phyloP scores from a whole-genome alignment of 2,113 vertebrate genomes.

The Labrus mixtus region DNA sequence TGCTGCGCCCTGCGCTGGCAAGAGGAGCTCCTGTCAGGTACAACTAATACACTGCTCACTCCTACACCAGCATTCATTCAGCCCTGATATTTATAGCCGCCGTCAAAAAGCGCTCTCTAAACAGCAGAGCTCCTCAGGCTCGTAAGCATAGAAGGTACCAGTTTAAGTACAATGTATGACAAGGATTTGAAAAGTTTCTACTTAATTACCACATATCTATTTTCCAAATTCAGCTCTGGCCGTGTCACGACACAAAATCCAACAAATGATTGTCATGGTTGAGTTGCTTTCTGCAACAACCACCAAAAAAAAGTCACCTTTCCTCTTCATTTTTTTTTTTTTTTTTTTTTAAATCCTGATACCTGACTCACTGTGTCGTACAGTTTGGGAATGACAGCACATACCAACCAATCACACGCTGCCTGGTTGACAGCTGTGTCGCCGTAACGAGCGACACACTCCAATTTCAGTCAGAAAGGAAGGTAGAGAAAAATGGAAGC shows the following conservation, averaged over 20 bases:
- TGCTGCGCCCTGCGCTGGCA: conserved; percentile 92
- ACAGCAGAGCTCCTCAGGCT: conserved; percentile 8
- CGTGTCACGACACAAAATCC: background rate
- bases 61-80: conserved; percentile 37
- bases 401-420: conserved; percentile 12
- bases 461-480: conserved; percentile 15
- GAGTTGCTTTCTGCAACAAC: background rate
- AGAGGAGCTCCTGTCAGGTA: conserved; percentile 97
- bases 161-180: conserved; percentile 6
- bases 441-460: conserved; percentile 8
- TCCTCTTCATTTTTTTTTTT: too few relatives aligned
- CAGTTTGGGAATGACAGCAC: conserved; percentile 12
- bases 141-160: background rate
- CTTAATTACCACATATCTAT: background rate
- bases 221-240: background rate
- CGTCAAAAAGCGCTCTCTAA: conserved; percentile 9
- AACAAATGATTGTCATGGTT: background rate
- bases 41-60: conserved; percentile 20
- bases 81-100: conserved; percentile 52
- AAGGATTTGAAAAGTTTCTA: background rate
- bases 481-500: conserved; percentile 1
- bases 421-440: conserved; percentile 34
- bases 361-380: conserved; percentile 14
- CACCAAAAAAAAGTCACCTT: background rate
- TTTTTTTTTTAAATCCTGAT: background rate